phyloP scores from a whole-genome alignment of 2,797 vertebrate genomes.

The Lepidocolaptes lacrymiger region DNA sequence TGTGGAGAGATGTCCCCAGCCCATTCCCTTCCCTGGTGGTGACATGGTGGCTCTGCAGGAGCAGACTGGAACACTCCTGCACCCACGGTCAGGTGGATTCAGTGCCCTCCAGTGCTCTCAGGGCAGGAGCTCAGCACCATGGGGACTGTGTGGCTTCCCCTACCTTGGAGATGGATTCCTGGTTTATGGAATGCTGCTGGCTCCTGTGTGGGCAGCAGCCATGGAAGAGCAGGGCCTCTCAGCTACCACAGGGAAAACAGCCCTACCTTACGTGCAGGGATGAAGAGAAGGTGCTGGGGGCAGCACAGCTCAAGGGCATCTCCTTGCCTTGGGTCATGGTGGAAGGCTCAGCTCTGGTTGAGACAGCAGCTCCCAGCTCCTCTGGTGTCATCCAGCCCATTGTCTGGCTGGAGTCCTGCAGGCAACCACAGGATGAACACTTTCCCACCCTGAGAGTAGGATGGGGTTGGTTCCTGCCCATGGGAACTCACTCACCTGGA shows the following conservation, averaged over 20 bases:
- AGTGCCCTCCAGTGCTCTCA: neutral
- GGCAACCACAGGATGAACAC: neutral
- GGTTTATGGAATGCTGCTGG: neutral
- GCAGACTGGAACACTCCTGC: neutral
- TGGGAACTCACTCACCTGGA: rapidly evolving
- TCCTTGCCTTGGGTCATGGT: neutral
- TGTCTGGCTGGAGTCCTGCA: neutral
- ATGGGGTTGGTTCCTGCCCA: neutral
- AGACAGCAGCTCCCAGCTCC: neutral
- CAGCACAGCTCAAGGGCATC: neutral
- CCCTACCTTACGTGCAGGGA: neutral
- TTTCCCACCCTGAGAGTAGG: neutral
- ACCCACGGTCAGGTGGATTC: rapidly evolving
- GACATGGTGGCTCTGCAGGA: neutral
- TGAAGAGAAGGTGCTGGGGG: rapidly evolving
- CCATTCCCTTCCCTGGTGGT: neutral
- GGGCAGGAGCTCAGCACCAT: neutral
- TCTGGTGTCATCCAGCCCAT: neutral
- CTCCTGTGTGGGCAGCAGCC: neutral
- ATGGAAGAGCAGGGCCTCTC: neutral
- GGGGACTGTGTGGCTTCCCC: neutral
- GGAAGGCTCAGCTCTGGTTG: neutral
- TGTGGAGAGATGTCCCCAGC: neutral
- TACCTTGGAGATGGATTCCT: neutral
- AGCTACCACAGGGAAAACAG: neutral